Base-by-base conservation (phyloP, 1,140 invertebrate species). In the Drosophila lacteicornis region DNA sequence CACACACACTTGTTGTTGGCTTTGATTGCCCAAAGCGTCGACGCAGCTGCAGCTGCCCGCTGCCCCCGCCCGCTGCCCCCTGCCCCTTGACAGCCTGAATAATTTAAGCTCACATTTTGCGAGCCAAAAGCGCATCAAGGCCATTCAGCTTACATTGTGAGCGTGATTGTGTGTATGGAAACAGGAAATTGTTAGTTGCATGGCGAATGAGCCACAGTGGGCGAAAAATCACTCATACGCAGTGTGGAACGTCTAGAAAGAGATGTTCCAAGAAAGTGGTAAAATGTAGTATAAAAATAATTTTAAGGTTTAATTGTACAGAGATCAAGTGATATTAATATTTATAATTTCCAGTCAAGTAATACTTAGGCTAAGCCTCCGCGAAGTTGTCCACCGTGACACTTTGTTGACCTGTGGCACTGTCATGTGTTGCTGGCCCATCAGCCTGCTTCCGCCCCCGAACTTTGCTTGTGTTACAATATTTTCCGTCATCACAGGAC, bases 21-120 rank as follows among this genome's bases (percentile, higher is more conserved):
- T 85, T 81, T 85, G 82, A 78, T 80, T 85, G 82, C 68, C 74
- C 57, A 50, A 57, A 82, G 75, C 75, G 63, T 51, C 60, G 71
- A 46, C 62, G 57, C 46, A 56, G 74, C 58, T 49, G 73, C 57
- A 69, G 38, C 57, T 66, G 57, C 50, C 63, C 36, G 30, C 46
- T 42, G 71, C 45, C 69, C 56, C 46, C 38, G 71, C 45, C 69
- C 56, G 33, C 33, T 56, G 56, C 73, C 55, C 69, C 55, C 57
- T 65, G 66, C 61, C 78, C 75, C 66, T 9, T 36, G 12, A 55
- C 53, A 15, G 53, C 62, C 85, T 88, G 81, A 88, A 88, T 88
- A 88, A 88, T 88, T 88, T 76, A 90, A 81, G 74, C 68, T 51
- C 46, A 55, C 77, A 79, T 80, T 88, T 78, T 87, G 71, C 68